Percentiles rank a stretch among this genome's conserved stretches.
Conservation (phyloP, 1,140 invertebrate genomes). For the Chlorops oryzae region DNA sequence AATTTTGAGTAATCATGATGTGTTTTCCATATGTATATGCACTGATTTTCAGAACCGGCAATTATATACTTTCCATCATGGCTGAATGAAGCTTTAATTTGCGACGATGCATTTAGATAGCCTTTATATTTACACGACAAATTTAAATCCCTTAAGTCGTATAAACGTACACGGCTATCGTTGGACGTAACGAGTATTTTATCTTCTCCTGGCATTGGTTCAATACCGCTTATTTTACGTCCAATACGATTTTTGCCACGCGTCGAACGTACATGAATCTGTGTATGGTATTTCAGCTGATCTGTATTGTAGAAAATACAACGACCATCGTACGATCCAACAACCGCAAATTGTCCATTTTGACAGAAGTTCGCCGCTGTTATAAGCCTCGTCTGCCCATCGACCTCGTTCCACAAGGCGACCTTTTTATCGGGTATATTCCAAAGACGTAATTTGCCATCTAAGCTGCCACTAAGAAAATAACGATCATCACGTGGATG, state of each 20-base stretch:
- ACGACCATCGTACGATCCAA: slow-evolving; percentile 95
- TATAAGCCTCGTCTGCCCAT: slow-evolving; percentile 89
- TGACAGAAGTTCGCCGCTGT: slow-evolving; percentile 97
- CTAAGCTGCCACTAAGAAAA: slow-evolving; percentile 90
- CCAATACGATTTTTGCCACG: slow-evolving; percentile 91
- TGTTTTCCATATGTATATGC: slow-evolving; percentile 95
- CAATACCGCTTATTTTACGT: slow-evolving; percentile 94
- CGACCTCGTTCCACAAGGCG: slow-evolving; percentile 95
- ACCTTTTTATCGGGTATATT: slow-evolving; percentile 98
- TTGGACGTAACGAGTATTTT: slow-evolving; percentile 98
- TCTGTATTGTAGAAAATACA: slow-evolving; percentile 98
- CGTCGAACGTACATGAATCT: slow-evolving; percentile 91
- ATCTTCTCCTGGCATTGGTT: slow-evolving; percentile 92
- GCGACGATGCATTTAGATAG: slow-evolving; percentile 91
- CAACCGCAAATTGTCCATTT: slow-evolving; percentile 96
- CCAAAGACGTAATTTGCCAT: slow-evolving; percentile 96
- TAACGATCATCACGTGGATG: slow-evolving; percentile 94
- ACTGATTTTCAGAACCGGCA: slow-evolving; percentile 96
- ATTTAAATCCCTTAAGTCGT: slow-evolving; percentile 92
- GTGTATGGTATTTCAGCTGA: slow-evolving; percentile 96
- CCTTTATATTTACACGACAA: slow-evolving; percentile 95
- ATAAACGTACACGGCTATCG: slow-evolving; percentile 92
- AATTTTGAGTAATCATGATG: slow-evolving; percentile 95
- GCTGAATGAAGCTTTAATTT: slow-evolving; percentile 95
- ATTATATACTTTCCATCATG: slow-evolving; percentile 96